Conservation (phyloP, 2,797 vertebrate species). For the Spinus olivaceus region DNA sequence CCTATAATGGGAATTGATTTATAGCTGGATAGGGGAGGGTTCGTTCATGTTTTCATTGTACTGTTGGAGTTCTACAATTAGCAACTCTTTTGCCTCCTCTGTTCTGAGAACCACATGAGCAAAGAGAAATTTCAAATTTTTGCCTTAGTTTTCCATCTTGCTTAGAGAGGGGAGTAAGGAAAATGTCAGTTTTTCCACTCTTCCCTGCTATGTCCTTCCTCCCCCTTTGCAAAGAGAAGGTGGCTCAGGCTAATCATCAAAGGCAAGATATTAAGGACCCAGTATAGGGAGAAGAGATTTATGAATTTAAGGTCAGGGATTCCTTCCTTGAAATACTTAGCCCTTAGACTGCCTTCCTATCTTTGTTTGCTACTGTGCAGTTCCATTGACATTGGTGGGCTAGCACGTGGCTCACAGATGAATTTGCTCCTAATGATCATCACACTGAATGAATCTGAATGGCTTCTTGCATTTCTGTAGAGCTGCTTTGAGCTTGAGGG, state of each 20-base stretch:
- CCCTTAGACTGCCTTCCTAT: neutral
- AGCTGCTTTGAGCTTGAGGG: neutral
- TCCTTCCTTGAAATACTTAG: neutral
- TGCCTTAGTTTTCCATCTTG: neutral
- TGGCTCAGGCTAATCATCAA: neutral
- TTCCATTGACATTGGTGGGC: neutral
- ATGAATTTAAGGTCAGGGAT: constrained; percentile 16
- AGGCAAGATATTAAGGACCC: constrained; percentile 5
- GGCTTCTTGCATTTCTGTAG: neutral
- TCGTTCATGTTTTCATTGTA: neutral
- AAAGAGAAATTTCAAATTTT: neutral
- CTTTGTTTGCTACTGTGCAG: neutral
- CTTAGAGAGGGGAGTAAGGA: neutral
- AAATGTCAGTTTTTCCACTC: neutral
- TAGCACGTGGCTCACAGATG: neutral
- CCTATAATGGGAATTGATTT: neutral
- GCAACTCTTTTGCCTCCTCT: neutral
- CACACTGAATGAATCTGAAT: neutral
- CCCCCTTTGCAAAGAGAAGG: neutral
- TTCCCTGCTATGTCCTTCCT: neutral
- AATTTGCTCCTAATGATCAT: neutral
- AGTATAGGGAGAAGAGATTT: neutral
- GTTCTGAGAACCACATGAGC: neutral
- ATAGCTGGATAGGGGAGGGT: neutral
- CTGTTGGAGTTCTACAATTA: neutral